Evolutionary conservation across 2,113 vertebrate species (phyloP).

Genomic region (Prionailurus viverrinus): DNA sequence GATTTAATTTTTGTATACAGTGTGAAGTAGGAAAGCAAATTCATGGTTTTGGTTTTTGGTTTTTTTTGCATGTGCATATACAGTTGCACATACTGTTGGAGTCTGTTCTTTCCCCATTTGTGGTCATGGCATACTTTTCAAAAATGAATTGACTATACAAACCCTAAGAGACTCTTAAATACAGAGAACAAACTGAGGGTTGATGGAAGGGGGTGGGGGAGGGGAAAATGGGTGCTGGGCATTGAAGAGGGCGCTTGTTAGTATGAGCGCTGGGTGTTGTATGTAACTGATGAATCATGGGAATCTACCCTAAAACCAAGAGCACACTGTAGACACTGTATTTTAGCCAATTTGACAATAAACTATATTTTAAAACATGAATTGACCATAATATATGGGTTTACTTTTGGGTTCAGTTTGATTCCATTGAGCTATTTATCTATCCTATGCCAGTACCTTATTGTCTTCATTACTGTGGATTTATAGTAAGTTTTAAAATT

Average conservation of each 20-base stretch:
- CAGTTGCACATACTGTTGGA: not conserved
- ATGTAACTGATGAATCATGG: too few species aligned
- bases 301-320: too few species aligned
- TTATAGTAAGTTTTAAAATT: not conserved
- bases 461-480: not conserved
- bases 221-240: too few species aligned
- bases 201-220: too few species aligned
- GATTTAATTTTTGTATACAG: not conserved
- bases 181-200: too few species aligned
- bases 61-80: not conserved
- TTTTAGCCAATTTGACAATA: too few species aligned
- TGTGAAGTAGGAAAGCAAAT: not conserved
- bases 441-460: not conserved
- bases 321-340: too few species aligned
- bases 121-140: not conserved
- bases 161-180: too few species aligned
- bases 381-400: not conserved
- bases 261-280: too few species aligned
- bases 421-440: not conserved
- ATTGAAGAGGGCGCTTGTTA: too few species aligned
- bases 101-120: not conserved
- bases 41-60: not conserved
- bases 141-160: not conserved
- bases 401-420: not conserved
- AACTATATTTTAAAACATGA: not conserved